These are phyloP conservation scores for Caenorhabditis sp. DNA, from an alignment of 2,888 invertebrate genomes.

Conservation along the genomic window DNA sequence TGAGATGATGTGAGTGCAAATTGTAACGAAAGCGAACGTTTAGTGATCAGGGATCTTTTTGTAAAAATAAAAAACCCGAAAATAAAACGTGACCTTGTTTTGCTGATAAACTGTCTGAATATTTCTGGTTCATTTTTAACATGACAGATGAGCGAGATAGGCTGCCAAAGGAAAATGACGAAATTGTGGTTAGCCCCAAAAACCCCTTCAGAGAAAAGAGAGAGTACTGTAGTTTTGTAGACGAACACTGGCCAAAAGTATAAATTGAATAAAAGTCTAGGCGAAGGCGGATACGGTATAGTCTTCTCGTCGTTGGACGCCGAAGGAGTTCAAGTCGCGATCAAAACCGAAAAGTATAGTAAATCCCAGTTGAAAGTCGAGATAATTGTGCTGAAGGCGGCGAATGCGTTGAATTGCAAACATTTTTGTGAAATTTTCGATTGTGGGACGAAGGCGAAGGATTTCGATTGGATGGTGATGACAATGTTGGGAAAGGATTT, in stretches of 20 bases:
- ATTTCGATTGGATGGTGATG: constrained; percentile 59
- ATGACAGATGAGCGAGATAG: constrained; percentile 16
- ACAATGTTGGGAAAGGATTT: constrained; percentile 59
- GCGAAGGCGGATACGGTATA: constrained; percentile 60
- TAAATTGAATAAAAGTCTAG: constrained; percentile 46
- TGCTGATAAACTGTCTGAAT: no score
- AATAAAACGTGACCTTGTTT: no score
- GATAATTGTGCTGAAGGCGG: constrained; percentile 53
- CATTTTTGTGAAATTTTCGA: constrained; percentile 58
- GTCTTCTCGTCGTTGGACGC: constrained; percentile 48
- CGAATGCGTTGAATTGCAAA: constrained; percentile 40
- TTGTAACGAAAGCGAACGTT: no score
- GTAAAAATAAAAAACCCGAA: no score
- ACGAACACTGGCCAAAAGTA: constrained; percentile 36
- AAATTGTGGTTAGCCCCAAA: constrained; percentile 15
- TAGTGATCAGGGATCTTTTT: no score
- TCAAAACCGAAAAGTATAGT: constrained; percentile 61
- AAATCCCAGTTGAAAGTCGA: constrained; percentile 59
- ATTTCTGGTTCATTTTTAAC: no score
- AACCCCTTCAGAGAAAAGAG: background rate
- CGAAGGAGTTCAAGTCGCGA: constrained; percentile 43
- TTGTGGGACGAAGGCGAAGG: constrained; percentile 51
- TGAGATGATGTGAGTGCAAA: no score
- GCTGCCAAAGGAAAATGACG: constrained; percentile 33
- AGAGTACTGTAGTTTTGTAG: background rate